These are phyloP conservation scores for Pseudachorutes palmiensis DNA, from an alignment of 1,140 invertebrate genomes.

Conservation along the genomic window DNA sequence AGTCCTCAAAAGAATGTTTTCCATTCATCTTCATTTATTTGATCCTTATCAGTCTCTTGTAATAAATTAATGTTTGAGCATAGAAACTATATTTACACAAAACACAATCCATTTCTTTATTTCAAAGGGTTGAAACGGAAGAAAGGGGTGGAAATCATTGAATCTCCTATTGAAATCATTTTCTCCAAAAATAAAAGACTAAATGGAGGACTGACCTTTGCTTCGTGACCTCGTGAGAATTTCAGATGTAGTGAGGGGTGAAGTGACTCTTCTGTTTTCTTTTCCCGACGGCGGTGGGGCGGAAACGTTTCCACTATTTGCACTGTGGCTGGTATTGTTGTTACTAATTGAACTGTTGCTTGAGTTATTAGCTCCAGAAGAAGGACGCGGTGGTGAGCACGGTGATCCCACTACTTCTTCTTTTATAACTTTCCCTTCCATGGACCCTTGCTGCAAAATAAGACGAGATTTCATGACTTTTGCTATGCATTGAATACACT, in stretches of 20 bases:
- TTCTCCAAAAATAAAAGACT: too few relatives aligned
- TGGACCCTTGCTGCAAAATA: constrained; percentile 36
- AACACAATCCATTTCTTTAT: too few relatives aligned
- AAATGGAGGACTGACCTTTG: constrained; percentile 33
- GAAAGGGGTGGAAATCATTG: too few relatives aligned
- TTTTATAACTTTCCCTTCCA: constrained; percentile 38
- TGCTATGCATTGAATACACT: too few relatives aligned
- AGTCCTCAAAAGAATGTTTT: constrained; percentile 7
- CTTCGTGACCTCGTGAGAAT: constrained; percentile 36
- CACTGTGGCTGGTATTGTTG: neutral
- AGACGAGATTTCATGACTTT: constrained; percentile 32
- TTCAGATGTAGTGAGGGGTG: constrained; percentile 34
- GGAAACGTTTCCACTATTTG: neutral
- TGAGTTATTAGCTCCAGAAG: too few relatives aligned
- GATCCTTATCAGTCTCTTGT: neutral
- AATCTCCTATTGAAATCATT: too few relatives aligned
- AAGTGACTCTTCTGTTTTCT: constrained; percentile 35
- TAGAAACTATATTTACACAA: too few relatives aligned
- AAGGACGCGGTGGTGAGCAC: constrained; percentile 15
- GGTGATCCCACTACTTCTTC: constrained; percentile 33
- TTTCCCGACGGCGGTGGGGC: constrained; percentile 27
- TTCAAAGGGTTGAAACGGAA: too few relatives aligned
- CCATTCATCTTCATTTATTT: constrained; percentile 7
- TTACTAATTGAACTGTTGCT: neutral
- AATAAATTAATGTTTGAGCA: too few relatives aligned